Evolutionary conservation across 2,888 invertebrate genomes (phyloP).

Genomic region (Molanna angustata): DNA sequence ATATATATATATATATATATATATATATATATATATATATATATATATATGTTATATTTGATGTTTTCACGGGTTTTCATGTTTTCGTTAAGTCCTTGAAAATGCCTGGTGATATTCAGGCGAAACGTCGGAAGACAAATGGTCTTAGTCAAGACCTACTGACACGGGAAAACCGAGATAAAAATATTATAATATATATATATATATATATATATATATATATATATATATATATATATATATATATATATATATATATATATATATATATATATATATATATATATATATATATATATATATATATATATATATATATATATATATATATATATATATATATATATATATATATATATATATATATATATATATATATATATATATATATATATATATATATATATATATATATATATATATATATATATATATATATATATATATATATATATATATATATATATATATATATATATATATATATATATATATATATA

Average conservation of each 20-base stretch:
- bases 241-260: neutral
- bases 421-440: no score
- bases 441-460: no score
- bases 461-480: no score
- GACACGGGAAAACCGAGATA: no score
- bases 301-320: neutral
- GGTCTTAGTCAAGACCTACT: no score
- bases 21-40: neutral
- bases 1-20: neutral
- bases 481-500: no score
- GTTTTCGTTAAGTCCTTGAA: no score
- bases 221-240: neutral
- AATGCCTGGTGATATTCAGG: no score
- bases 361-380: neutral
- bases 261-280: neutral
- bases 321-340: neutral
- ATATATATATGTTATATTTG: no score
- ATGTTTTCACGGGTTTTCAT: no score
- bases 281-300: neutral
- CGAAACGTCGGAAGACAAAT: no score
- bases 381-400: neutral
- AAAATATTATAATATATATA: neutral
- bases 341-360: neutral
- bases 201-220: neutral
- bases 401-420: no score